Evolutionary conservation across 2,888 invertebrate species (phyloP).

Genomic region (Ramazzottius varieornatus): DNA sequence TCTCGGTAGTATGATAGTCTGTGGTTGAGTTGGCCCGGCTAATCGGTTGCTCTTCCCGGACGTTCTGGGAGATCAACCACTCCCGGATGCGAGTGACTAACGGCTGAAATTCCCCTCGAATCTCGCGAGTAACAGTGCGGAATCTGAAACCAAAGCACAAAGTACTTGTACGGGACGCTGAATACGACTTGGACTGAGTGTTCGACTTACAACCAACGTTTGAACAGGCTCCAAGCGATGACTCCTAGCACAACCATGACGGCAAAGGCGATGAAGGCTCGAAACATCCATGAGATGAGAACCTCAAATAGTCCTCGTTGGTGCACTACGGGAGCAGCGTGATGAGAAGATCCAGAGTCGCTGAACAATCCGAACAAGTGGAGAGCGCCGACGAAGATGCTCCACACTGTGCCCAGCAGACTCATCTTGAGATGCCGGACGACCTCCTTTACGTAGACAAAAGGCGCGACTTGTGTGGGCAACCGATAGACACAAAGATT

Average conservation of each 20-base stretch:
- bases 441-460: too few relatives aligned
- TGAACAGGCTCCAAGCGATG: not conserved
- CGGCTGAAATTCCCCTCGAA: not conserved
- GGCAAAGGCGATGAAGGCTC: not conserved
- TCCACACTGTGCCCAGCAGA: too few relatives aligned
- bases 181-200: too few relatives aligned
- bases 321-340: too few relatives aligned
- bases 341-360: too few relatives aligned
- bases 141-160: not conserved
- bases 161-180: too few relatives aligned
- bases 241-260: not conserved
- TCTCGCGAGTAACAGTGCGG: not conserved
- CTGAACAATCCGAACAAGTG: too few relatives aligned
- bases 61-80: not conserved
- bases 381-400: too few relatives aligned
- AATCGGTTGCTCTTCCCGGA: not conserved
- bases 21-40: not conserved
- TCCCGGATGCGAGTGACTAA: not conserved
- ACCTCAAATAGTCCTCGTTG: not conserved
- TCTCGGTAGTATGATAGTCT: not conserved
- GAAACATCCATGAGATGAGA: not conserved
- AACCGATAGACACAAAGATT: too few relatives aligned
- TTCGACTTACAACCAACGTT: not conserved
- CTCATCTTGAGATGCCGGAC: too few relatives aligned
- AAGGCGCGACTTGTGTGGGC: too few relatives aligned